Conservation (phyloP, 2,888 invertebrate genomes). For the Ormyrus nitidulus region DNA sequence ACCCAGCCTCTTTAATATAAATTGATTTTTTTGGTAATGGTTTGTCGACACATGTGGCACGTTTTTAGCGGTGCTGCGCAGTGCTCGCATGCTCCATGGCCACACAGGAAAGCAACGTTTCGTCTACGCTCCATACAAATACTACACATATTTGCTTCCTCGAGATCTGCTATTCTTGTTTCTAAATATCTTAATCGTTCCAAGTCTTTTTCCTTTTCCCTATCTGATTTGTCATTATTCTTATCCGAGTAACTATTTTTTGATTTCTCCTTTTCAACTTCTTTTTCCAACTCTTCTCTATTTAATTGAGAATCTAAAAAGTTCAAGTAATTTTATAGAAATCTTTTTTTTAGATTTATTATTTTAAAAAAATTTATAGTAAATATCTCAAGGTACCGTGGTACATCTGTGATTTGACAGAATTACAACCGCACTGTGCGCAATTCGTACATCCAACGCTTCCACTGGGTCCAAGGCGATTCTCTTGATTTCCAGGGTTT, state of each 20-base stretch:
- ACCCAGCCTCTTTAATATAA: slow-evolving; percentile 74
- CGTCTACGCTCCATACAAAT: slow-evolving; percentile 91
- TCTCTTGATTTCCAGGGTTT: slow-evolving; percentile 56
- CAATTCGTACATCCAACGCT: slow-evolving; percentile 58
- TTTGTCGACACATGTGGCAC: slow-evolving; percentile 91
- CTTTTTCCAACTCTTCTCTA: slow-evolving; percentile 58
- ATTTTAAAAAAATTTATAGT: not conserved
- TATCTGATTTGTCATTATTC: slow-evolving; percentile 61
- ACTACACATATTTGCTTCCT: slow-evolving; percentile 89
- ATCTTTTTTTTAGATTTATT: too few species aligned
- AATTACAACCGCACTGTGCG: slow-evolving; percentile 60
- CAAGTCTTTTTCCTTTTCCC: slow-evolving; percentile 69
- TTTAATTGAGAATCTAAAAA: slow-evolving; percentile 53
- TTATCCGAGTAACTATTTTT: slow-evolving; percentile 56
- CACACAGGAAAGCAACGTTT: slow-evolving; percentile 91
- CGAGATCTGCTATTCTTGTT: slow-evolving; percentile 89
- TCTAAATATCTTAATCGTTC: slow-evolving; percentile 80
- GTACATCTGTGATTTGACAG: slow-evolving; percentile 57
- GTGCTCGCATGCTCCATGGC: slow-evolving; percentile 89
- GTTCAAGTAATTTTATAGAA: not conserved
- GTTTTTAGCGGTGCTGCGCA: slow-evolving; percentile 88
- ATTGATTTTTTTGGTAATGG: slow-evolving; percentile 85
- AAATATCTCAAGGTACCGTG: slow-evolving; percentile 57
- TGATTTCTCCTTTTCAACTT: slow-evolving; percentile 52
- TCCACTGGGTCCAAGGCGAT: slow-evolving; percentile 61